phyloP scores from a whole-genome alignment of 1,140 invertebrate genomes.

The Papilio aristodemus region DNA sequence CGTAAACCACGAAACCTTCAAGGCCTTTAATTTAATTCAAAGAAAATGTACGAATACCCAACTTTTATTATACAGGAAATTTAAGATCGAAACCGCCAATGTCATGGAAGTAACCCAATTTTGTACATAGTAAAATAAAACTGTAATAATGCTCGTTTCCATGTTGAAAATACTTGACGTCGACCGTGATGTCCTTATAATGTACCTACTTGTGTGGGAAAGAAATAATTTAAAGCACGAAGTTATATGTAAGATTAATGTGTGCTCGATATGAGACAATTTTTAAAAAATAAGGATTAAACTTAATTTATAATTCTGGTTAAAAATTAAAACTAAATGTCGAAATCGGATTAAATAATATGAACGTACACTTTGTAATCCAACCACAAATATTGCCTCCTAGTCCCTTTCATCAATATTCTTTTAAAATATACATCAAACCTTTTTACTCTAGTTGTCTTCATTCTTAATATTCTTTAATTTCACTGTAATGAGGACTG shows the following conservation, averaged over 20 bases:
- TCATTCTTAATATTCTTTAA: too few species aligned
- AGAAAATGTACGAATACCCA: slow-evolving; percentile 23
- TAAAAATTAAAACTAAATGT: too few species aligned
- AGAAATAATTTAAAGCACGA: neutral
- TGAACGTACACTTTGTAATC: too few species aligned
- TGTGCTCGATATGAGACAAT: too few species aligned
- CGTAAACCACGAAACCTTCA: slow-evolving; percentile 26
- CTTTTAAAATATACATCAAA: too few species aligned
- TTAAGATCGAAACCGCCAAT: slow-evolving; percentile 28
- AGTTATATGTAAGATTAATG: neutral
- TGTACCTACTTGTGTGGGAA: neutral
- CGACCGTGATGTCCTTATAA: neutral
- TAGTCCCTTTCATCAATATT: too few species aligned
- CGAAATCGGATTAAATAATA: too few species aligned
- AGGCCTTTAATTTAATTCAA: slow-evolving; percentile 29
- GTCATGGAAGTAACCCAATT: slow-evolving; percentile 30
- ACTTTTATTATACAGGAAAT: slow-evolving; percentile 33
- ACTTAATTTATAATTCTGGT: too few species aligned
- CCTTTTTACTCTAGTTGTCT: too few species aligned
- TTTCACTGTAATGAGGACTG: too few species aligned
- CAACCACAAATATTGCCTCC: too few species aligned
- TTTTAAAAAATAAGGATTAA: too few species aligned
- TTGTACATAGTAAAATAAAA: slow-evolving; percentile 15
- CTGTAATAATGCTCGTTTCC: neutral
- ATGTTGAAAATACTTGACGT: neutral